phyloP scores from a whole-genome alignment of 35 echinoderm and acorn worm genomes.

The Stichopus chloronotus region DNA sequence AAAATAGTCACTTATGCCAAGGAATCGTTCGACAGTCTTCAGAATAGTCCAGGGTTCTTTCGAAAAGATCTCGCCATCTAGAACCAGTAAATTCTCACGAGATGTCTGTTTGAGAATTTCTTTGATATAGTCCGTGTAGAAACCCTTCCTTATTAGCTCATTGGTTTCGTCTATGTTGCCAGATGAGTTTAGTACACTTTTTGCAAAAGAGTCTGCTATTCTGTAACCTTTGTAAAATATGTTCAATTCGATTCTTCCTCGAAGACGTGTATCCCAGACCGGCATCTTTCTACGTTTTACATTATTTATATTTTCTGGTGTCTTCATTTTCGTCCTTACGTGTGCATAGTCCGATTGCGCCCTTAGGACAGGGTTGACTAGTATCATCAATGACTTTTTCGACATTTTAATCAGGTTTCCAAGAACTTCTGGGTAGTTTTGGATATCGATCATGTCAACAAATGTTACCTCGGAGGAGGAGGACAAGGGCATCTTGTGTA shows the following conservation, averaged over 20 bases:
- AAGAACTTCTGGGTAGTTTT: neutral
- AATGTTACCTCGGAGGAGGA: neutral
- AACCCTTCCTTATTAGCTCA: constrained; percentile 11
- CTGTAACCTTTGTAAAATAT: constrained; percentile 37
- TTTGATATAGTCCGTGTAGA: constrained; percentile 21
- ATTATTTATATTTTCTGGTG: neutral
- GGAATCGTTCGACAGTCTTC: neutral
- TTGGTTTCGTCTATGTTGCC: neutral
- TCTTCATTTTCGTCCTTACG: constrained; percentile 33
- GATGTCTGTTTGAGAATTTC: neutral
- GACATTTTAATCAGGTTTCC: neutral
- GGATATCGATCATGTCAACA: constrained; percentile 29
- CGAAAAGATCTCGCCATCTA: constrained; percentile 15
- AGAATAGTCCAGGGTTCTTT: neutral
- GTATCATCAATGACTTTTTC: constrained; percentile 28
- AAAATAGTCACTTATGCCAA: neutral
- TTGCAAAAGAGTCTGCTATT: constrained; percentile 34
- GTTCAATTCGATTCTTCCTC: neutral
- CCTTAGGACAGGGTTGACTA: constrained; percentile 26
- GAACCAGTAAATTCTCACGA: neutral
- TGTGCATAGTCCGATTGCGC: constrained; percentile 39
- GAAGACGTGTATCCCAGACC: neutral
- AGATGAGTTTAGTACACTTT: neutral
- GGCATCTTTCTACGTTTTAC: neutral
- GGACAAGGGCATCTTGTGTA: neutral